phyloP scores from a whole-genome alignment of 2,888 invertebrate species.

The Ennomos erosarius region DNA sequence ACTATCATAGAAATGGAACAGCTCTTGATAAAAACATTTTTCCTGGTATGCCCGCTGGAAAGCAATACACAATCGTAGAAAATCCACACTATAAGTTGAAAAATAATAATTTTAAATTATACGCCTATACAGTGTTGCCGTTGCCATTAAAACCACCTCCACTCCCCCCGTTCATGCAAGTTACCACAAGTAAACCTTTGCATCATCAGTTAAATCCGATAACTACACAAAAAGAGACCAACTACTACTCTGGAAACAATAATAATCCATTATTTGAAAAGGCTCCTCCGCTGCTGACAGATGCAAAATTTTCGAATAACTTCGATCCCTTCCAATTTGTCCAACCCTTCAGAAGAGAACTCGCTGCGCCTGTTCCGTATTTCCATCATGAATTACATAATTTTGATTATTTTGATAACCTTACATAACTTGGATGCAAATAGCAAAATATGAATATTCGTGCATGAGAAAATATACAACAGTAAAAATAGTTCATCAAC shows the following conservation, averaged over 20 bases:
- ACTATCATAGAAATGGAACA: constrained; percentile 6
- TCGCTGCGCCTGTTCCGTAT: constrained; percentile 15
- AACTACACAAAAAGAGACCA: constrained; percentile 41
- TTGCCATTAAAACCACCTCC: constrained; percentile 1
- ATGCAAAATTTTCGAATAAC: not conserved
- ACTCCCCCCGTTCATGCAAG: constrained; percentile 1
- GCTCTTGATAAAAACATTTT: not conserved
- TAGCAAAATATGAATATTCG: not conserved
- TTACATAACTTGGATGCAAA: constrained; percentile 22
- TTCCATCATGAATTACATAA: constrained; percentile 20
- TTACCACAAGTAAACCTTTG: constrained; percentile 20
- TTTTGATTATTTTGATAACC: constrained; percentile 25
- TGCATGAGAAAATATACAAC: too few species aligned
- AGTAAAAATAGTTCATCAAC: constrained; percentile 4
- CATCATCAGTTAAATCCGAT: constrained; percentile 33
- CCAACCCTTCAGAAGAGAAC: not conserved
- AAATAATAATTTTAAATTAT: constrained; percentile 8
- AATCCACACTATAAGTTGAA: constrained; percentile 5
- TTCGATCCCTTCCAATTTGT: not conserved
- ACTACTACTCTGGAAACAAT: constrained; percentile 39
- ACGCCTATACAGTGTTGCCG: constrained; percentile 17
- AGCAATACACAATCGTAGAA: not conserved
- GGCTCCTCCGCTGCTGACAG: constrained; percentile 15
- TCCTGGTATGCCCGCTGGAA: constrained; percentile 8
- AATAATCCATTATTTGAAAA: constrained; percentile 43